phyloP scores from a whole-genome alignment of 2,888 invertebrate genomes.

The Euproctis similis region DNA sequence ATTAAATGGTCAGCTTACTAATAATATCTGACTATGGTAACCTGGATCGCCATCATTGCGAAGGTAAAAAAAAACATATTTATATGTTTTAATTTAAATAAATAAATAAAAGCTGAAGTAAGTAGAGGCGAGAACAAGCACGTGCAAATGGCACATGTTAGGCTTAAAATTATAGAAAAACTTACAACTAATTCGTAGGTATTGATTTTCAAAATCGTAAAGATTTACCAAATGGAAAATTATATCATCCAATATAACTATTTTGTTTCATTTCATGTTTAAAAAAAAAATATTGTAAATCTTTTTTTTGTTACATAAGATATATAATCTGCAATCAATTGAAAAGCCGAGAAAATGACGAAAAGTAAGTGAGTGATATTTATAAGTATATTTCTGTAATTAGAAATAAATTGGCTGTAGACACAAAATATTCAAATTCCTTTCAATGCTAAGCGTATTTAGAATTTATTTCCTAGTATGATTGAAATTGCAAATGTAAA shows the following conservation, averaged over 20 bases:
- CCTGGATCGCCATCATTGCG: constrained; percentile 10
- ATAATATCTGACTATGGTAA: constrained; percentile 15
- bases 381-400: no score
- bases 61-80: constrained; percentile 8
- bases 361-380: background rate
- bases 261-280: no score
- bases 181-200: constrained; percentile 21
- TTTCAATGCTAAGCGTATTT: constrained; percentile 18
- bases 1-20: constrained; percentile 7
- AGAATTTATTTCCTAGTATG: no score
- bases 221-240: no score
- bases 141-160: constrained; percentile 73
- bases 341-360: background rate
- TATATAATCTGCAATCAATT: background rate
- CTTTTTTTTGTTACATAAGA: no score
- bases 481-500: no score
- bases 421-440: constrained; percentile 6
- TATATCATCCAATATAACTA: no score
- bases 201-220: no score
- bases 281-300: no score
- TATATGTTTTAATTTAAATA: constrained; percentile 31
- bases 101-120: constrained; percentile 54
- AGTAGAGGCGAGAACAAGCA: constrained; percentile 45
- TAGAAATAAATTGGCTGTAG: no score
- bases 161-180: constrained; percentile 44